A percentile compares a stretch with the other conserved stretches of the same genome.
phyloP scores from a whole-genome alignment of 2,113 vertebrate genomes.

The Panthera tigris region DNA sequence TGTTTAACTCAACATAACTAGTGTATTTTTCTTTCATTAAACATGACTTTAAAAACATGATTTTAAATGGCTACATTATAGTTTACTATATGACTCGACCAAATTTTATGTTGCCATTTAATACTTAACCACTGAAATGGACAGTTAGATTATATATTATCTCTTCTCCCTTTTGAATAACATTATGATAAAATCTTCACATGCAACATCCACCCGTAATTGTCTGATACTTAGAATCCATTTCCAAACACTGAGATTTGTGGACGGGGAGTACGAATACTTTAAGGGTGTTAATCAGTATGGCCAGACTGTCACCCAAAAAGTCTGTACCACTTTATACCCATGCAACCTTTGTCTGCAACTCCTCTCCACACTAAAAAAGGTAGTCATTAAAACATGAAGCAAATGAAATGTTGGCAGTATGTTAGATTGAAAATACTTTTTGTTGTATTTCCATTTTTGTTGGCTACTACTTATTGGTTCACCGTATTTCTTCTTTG shows the following conservation, averaged over 20 bases:
- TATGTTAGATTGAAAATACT: not conserved
- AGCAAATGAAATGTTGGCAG: not conserved
- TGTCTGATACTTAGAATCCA: not conserved
- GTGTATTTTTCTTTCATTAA: constrained; percentile 46
- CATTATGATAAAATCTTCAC: not conserved
- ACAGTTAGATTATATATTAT: not conserved
- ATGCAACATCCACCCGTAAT: not conserved
- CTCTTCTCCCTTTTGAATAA: constrained; percentile 27
- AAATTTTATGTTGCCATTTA: constrained; percentile 30
- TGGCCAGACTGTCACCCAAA: not conserved
- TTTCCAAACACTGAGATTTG: not conserved
- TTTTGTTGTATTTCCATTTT: not conserved
- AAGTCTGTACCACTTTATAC: not conserved
- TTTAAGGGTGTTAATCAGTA: not conserved
- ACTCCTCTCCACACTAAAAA: not conserved
- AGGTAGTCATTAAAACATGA: not conserved
- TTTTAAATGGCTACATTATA: constrained; percentile 21
- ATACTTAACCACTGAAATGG: constrained; percentile 9
- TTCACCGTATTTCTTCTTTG: not conserved
- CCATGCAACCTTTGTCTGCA: not conserved
- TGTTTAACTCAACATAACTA: not conserved
- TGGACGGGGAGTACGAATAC: not conserved
- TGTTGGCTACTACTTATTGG: not conserved
- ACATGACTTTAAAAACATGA: not conserved
- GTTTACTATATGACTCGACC: constrained; percentile 16